Base-by-base conservation (phyloP, 1,140 invertebrate species). In the Coptotermes formosanus region DNA sequence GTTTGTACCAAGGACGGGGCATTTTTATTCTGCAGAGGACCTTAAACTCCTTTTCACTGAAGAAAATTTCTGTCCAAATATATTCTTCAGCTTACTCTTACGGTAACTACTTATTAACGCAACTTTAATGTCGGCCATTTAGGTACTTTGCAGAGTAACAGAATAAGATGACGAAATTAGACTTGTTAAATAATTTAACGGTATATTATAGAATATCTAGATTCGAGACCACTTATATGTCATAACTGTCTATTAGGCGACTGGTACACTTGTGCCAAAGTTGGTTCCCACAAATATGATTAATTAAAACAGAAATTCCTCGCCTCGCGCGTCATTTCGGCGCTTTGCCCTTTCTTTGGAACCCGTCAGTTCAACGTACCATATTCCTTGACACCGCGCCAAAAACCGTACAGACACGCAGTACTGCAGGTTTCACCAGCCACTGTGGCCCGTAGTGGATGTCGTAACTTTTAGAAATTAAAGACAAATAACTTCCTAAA, bases 281-380 rank as follows among this genome's bases (percentile, higher is more conserved):
- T 21, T 64, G 59, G 19, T 75, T 75, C 64, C 64, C 25, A 75
- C 64, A 75, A 75, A 1, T 75, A 75, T 75, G 64, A 75, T 75
- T 75, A 75, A 75, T 75, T 75, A 30, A 75, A 75, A 75, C 64
- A 8, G n/a, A 75, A 75, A 75, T 75, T n/a, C 64, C 30, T 75
- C 64, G 64, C 16, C 64, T 75, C 25, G 25, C 52, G 52, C 52
- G 52, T 55, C 52, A 55, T 19, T 55, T 19, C 52, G 52, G 14
- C 52, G 52, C 52, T 55, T 55, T 55, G 52, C 52, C 19, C 11
- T 19, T 55, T 55, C 52, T 21, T 55, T 55, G 52, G 14, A 30
- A 75, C 25, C 12, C 59, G 14, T 30, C 64, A 75, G 64, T 75
- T 75, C 64, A 75, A 30, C n/a, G 64, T 75, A 30, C 64, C 64